Evolutionary conservation across 2,797 vertebrate species (phyloP).

Genomic region (Spea hammondii): DNA sequence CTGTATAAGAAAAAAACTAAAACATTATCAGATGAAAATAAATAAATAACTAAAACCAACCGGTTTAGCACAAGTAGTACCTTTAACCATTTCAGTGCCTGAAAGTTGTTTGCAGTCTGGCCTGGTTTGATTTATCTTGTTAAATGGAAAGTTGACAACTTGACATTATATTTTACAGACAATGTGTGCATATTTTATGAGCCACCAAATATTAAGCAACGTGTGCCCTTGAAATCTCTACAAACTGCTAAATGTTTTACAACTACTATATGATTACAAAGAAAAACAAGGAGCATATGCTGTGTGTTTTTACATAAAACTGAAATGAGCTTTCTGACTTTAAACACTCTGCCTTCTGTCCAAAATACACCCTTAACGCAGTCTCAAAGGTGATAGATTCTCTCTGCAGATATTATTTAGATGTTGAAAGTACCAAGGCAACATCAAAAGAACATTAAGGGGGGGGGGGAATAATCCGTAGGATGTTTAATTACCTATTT

Average conservation of each 20-base stretch:
- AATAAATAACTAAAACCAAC: too few species aligned
- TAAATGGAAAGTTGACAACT: too few species aligned
- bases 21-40: too few species aligned
- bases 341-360: slow-evolving; percentile 64
- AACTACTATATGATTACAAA: slow-evolving; percentile 59
- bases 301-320: slow-evolving; percentile 61
- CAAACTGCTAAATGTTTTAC: slow-evolving; percentile 65
- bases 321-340: slow-evolving; percentile 58
- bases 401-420: slow-evolving; percentile 66
- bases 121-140: too few species aligned
- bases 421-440: slow-evolving; percentile 59
- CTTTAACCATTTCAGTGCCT: too few species aligned
- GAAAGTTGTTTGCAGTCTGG: too few species aligned
- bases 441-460: slow-evolving; percentile 60
- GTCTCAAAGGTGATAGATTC: slow-evolving; percentile 61
- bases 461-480: neutral
- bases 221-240: slow-evolving; percentile 27
- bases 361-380: slow-evolving; percentile 63
- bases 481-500: neutral
- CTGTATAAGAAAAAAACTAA: too few species aligned
- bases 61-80: too few species aligned
- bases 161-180: too few species aligned
- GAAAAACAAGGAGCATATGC: slow-evolving; percentile 68
- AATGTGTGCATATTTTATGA: neutral
- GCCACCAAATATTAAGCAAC: slow-evolving; percentile 50